Percentiles rank a stretch among this genome's conserved stretches.
These are phyloP conservation scores for Sinocyclocheilus anshuiensis DNA, from an alignment of 2,113 vertebrate genomes.

Conservation along the genomic window DNA sequence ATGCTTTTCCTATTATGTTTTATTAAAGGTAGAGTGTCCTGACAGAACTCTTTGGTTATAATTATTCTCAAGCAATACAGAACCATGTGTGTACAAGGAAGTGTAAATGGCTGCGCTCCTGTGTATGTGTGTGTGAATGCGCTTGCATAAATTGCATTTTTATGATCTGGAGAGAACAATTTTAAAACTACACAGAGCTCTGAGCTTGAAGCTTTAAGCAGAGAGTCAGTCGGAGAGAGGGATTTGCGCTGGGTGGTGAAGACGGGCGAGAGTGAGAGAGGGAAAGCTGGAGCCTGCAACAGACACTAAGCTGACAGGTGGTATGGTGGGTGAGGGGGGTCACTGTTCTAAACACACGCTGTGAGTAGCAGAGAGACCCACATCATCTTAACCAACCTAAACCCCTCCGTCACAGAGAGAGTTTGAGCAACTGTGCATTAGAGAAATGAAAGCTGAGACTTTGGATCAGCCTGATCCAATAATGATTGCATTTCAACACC, in stretches of 20 bases:
- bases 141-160: constrained; percentile 16
- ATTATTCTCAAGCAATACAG: constrained; percentile 7
- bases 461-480: constrained; percentile 29
- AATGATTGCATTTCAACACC: constrained; percentile 25
- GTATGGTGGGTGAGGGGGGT: not conserved
- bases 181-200: constrained; percentile 21
- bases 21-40: not conserved
- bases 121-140: not conserved
- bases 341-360: constrained; percentile 7
- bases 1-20: not conserved
- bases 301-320: constrained; percentile 51
- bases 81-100: not conserved
- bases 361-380: constrained; percentile 42
- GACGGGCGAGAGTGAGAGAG: constrained; percentile 25
- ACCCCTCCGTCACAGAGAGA: constrained; percentile 43
- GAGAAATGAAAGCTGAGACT: constrained; percentile 25
- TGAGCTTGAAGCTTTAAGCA: constrained; percentile 17
- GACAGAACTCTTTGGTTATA: not conserved
- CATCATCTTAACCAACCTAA: constrained; percentile 45
- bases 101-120: not conserved
- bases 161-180: not conserved
- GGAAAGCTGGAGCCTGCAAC: constrained; percentile 12
- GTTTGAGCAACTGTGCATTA: constrained; percentile 41
- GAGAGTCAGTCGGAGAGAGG: constrained; percentile 22
- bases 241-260: constrained; percentile 36